Conservation (phyloP, 2,113 vertebrate genomes). For the Poecilia latipinna region DNA sequence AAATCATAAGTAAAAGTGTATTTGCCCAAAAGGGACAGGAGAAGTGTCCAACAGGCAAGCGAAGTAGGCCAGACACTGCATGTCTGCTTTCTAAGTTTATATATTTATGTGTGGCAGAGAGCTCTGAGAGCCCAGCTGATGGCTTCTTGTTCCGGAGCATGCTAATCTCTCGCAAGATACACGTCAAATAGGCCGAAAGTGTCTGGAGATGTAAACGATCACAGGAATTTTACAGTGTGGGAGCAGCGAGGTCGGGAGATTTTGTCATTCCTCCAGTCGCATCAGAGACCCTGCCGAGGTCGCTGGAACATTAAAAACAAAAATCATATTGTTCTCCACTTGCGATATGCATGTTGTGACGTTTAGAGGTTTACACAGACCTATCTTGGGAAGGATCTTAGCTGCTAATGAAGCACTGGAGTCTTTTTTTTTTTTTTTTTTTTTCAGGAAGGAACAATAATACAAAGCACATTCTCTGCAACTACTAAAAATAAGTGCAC, state of each 20-base stretch:
- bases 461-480: no score
- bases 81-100: slow-evolving; percentile 8
- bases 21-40: slow-evolving; percentile 14
- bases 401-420: not conserved
- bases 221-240: slow-evolving; percentile 20
- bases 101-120: slow-evolving; percentile 13
- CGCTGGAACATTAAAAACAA: slow-evolving; percentile 15
- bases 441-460: not conserved
- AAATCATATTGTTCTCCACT: not conserved
- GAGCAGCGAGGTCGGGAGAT: not conserved
- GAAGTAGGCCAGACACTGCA: slow-evolving; percentile 32
- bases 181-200: slow-evolving; percentile 34
- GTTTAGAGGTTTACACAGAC: not conserved
- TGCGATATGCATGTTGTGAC: not conserved
- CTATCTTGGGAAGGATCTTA: not conserved
- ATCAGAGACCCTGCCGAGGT: slow-evolving; percentile 18
- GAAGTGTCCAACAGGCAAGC: not conserved
- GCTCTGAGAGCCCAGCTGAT: slow-evolving; percentile 24
- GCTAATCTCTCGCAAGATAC: slow-evolving; percentile 44
- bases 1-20: slow-evolving; percentile 31
- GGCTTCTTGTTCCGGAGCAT: slow-evolving; percentile 32
- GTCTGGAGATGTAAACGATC: not conserved
- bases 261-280: slow-evolving; percentile 21
- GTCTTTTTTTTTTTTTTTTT: not conserved
- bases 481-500: no score